Evolutionary conservation across 2,888 invertebrate genomes (phyloP).

Genomic region (Tetropium fuscum): DNA sequence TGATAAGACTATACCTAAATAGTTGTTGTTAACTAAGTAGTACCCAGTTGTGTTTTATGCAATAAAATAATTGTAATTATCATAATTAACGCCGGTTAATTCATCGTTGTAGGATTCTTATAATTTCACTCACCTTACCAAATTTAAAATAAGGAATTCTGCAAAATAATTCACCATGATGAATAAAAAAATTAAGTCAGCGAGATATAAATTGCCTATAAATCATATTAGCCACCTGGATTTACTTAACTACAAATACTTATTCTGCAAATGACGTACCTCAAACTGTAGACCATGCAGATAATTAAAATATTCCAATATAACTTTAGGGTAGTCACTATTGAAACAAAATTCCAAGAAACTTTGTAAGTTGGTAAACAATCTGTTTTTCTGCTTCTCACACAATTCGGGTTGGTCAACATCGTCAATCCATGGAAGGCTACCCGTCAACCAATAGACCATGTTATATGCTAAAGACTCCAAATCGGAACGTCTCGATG

Average conservation of each 20-base stretch:
- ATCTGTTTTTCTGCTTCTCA: constrained; percentile 75
- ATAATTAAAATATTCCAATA: constrained; percentile 79
- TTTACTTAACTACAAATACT: no score
- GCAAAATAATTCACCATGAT: constrained; percentile 18
- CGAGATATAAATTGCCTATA: no score
- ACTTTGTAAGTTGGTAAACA: constrained; percentile 73
- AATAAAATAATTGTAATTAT: no score
- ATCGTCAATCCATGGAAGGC: constrained; percentile 85
- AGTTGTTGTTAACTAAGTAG: no score
- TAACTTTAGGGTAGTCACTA: constrained; percentile 74
- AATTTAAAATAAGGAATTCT: constrained; percentile 21
- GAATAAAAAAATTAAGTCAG: constrained; percentile 9
- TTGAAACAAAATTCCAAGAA: constrained; percentile 74
- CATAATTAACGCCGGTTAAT: neutral
- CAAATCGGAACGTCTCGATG: constrained; percentile 89
- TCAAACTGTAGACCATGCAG: constrained; percentile 78
- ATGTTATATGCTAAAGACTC: constrained; percentile 96
- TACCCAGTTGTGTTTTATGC: no score
- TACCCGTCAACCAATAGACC: constrained; percentile 89
- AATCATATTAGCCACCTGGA: constrained; percentile 7
- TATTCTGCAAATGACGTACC: constrained; percentile 44
- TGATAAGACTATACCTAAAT: no score
- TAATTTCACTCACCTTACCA: constrained; percentile 15
- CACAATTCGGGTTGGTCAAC: constrained; percentile 75
- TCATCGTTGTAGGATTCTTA: neutral